Percentiles rank a stretch among this genome's conserved stretches.
These are phyloP conservation scores for Bubo scandiacus DNA, from an alignment of 2,113 vertebrate species.

Conservation along the genomic window DNA sequence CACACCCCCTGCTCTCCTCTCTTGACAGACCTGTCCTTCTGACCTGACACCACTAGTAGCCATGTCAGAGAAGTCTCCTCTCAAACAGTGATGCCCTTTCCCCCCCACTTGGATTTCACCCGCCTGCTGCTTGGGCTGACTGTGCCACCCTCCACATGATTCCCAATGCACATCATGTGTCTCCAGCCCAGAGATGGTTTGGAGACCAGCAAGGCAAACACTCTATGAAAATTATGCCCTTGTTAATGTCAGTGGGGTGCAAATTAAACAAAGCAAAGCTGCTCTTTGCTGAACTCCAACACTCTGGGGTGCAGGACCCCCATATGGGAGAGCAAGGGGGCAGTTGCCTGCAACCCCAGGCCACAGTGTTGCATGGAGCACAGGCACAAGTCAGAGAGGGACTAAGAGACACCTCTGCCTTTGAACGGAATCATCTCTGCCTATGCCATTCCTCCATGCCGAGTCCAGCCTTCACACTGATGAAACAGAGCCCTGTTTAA, in stretches of 20 bases:
- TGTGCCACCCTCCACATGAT: rapidly evolving
- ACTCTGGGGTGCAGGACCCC: not conserved
- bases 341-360: not conserved
- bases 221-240: not conserved
- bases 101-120: not conserved
- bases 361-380: not conserved
- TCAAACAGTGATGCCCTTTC: not conserved
- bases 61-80: not conserved
- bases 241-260: not conserved
- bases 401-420: not conserved
- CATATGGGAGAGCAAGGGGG: rapidly evolving
- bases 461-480: rapidly evolving
- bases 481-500: slow-evolving; percentile 45
- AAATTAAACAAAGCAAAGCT: not conserved
- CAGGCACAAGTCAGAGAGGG: not conserved
- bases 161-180: not conserved
- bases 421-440: not conserved
- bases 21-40: not conserved
- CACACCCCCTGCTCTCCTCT: not conserved
- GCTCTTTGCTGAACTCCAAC: not conserved
- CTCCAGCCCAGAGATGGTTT: not conserved
- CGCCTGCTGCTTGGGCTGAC: not conserved
- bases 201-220: not conserved
- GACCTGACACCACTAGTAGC: not conserved
- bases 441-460: not conserved